These are phyloP conservation scores for Nasonia vitripennis DNA, from an alignment of 1,140 invertebrate species.

Conservation along the genomic window DNA sequence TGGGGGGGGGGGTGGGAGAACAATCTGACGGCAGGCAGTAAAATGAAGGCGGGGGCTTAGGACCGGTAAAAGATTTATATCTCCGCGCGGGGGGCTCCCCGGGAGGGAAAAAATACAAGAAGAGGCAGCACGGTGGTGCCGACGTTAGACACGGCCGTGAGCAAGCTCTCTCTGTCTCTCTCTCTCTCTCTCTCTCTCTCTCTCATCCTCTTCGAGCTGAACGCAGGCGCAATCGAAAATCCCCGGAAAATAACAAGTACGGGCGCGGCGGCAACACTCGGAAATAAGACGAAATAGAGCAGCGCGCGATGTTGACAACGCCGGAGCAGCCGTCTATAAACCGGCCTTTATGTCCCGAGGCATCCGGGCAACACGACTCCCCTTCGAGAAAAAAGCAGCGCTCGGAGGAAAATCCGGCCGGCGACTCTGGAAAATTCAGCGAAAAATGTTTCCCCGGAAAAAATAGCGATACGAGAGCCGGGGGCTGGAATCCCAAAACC, in stretches of 20 bases:
- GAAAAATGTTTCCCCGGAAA: neutral
- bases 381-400: neutral
- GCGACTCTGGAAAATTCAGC: neutral
- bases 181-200: too few relatives aligned
- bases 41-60: conserved; percentile 32
- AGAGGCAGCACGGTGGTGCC: neutral
- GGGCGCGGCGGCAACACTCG: neutral
- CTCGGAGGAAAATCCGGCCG: neutral
- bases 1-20: neutral
- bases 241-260: neutral
- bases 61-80: conserved; percentile 41
- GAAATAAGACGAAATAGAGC: neutral
- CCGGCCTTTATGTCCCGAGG: neutral
- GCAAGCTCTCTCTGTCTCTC: too few relatives aligned
- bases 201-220: too few relatives aligned
- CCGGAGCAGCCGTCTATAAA: neutral
- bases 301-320: neutral
- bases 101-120: conserved; percentile 4
- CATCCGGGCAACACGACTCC: neutral
- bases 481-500: neutral
- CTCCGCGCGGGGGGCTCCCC: neutral
- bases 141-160: neutral
- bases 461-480: neutral
- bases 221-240: neutral
- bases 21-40: conserved; percentile 29